These are phyloP conservation scores for Paratrypauchen microcephalus DNA, from an alignment of 2,797 vertebrate genomes.

Conservation along the genomic window DNA sequence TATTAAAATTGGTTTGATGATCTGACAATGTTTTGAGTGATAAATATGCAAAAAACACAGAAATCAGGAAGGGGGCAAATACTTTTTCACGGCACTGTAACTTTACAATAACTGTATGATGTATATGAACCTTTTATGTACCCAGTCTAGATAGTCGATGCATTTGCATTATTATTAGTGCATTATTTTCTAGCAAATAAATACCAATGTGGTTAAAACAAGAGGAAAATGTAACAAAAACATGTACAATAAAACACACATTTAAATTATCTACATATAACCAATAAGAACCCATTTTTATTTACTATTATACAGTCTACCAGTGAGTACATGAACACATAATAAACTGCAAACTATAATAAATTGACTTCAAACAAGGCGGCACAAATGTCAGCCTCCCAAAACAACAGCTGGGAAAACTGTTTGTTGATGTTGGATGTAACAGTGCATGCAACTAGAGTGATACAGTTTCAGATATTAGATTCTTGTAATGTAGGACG, in stretches of 20 bases:
- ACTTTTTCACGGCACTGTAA: too few relatives aligned
- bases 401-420: constrained; percentile 7
- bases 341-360: background rate
- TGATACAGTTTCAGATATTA: background rate
- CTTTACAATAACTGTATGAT: too few relatives aligned
- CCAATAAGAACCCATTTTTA: background rate
- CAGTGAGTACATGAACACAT: background rate
- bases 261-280: background rate
- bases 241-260: too few relatives aligned
- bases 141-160: background rate
- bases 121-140: background rate
- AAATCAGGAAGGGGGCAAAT: too few relatives aligned
- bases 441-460: background rate
- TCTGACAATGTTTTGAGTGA: too few relatives aligned
- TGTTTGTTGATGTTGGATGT: background rate
- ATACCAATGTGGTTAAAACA: too few relatives aligned
- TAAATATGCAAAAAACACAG: too few relatives aligned
- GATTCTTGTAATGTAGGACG: background rate
- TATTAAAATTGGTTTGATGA: too few relatives aligned
- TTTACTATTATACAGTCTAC: background rate
- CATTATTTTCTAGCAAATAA: too few relatives aligned
- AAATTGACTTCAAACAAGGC: background rate
- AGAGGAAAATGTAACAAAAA: too few relatives aligned
- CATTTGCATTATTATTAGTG: background rate
- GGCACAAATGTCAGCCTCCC: background rate